A percentile compares a stretch with the other conserved stretches of the same genome.
Conservation (phyloP, 2,113 vertebrate species). For the Apteryx owenii region DNA sequence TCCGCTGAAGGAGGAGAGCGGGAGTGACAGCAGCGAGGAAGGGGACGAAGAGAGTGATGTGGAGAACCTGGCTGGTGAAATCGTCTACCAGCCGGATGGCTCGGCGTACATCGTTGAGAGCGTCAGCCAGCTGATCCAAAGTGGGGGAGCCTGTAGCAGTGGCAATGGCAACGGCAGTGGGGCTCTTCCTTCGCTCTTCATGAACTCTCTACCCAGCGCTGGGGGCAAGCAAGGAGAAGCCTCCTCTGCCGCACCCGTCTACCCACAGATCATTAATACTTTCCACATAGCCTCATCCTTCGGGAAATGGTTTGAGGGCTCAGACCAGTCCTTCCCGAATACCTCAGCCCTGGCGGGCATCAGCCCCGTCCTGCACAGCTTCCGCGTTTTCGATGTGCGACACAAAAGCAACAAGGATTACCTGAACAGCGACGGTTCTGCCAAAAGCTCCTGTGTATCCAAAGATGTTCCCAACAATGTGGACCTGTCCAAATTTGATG, state of each 20-base stretch:
- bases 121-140: constrained; percentile 96
- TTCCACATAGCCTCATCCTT: constrained; percentile 99
- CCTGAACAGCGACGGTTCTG: constrained; percentile 99
- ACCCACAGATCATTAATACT: constrained; percentile 99
- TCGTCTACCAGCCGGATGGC: constrained; percentile 99
- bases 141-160: constrained; percentile 81
- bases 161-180: constrained; percentile 69
- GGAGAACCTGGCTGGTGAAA: constrained; percentile 98
- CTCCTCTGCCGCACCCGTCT: constrained; percentile 85
- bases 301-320: constrained; percentile 98
- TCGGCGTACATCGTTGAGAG: constrained; percentile 98
- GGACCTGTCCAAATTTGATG: constrained; percentile 99
- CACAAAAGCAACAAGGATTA: constrained; percentile 99
- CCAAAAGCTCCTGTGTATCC: constrained; percentile 99
- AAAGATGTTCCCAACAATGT: constrained; percentile 99
- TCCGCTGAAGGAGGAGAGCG: constrained; percentile 82
- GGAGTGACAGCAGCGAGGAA: constrained; percentile 91
- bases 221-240: constrained; percentile 88
- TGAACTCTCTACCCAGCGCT: constrained; percentile 87
- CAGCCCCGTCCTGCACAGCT: constrained; percentile 99
- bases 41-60: constrained; percentile 95
- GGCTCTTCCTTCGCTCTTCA: constrained; percentile 83
- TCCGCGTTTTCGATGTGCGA: constrained; percentile 99
- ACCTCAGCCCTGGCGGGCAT: constrained; percentile 98
- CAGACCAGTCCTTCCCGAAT: constrained; percentile 98